These are phyloP conservation scores for Sphaerophoria taeniata DNA, from an alignment of 2,888 invertebrate genomes.

Conservation along the genomic window DNA sequence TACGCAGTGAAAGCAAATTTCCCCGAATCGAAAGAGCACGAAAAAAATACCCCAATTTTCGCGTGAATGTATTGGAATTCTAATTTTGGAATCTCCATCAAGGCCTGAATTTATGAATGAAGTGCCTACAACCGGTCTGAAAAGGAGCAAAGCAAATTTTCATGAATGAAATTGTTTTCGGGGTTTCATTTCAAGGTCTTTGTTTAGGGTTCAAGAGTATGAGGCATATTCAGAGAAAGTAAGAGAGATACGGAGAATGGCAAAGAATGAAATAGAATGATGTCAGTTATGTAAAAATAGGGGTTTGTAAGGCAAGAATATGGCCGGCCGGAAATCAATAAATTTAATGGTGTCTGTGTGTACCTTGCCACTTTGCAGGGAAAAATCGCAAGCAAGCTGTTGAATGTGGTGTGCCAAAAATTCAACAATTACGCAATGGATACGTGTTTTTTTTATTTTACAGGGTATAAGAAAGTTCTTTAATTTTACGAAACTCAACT, in stretches of 20 bases:
- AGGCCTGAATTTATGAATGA: constrained; percentile 68
- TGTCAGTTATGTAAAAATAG: constrained; percentile 44
- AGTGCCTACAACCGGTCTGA: constrained; percentile 41
- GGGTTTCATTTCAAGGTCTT: constrained; percentile 59
- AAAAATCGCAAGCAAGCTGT: constrained; percentile 58
- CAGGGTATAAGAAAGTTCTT: too few relatives aligned
- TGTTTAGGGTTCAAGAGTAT: not conserved
- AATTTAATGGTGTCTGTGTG: constrained; percentile 43
- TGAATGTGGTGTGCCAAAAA: constrained; percentile 60
- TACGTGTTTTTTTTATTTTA: too few relatives aligned
- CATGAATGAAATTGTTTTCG: constrained; percentile 63
- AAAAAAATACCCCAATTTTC: not conserved
- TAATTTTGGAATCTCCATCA: constrained; percentile 26
- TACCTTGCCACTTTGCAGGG: constrained; percentile 15
- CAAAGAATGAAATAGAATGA: constrained; percentile 13
- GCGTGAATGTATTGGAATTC: constrained; percentile 26
- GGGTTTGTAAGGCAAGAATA: constrained; percentile 56
- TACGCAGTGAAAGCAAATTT: too few relatives aligned
- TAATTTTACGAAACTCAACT: too few relatives aligned
- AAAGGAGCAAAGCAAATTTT: constrained; percentile 59
- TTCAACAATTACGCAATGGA: constrained; percentile 59
- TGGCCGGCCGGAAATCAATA: constrained; percentile 72
- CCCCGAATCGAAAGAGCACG: constrained; percentile 43
- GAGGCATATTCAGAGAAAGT: constrained; percentile 35
- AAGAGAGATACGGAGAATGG: constrained; percentile 16